phyloP scores from a whole-genome alignment of 2,888 invertebrate genomes.

The Stenodema calcarata region DNA sequence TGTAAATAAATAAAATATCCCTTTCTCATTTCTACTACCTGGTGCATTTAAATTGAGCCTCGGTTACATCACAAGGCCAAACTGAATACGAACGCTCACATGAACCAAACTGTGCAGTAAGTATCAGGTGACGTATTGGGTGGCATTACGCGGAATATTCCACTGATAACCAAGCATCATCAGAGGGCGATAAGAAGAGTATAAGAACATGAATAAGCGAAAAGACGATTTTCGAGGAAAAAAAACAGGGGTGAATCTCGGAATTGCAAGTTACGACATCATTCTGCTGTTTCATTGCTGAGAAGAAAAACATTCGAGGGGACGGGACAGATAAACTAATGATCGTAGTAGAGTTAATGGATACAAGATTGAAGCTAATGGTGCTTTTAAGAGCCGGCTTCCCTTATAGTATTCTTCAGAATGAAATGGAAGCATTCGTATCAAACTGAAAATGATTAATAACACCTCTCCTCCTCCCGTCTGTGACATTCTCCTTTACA shows the following conservation, averaged over 20 bases:
- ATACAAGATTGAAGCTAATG: conserved; percentile 46
- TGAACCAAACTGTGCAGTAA: too few species aligned
- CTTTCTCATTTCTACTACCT: too few species aligned
- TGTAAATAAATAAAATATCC: too few species aligned
- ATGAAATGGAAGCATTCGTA: background rate
- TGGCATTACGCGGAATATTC: too few species aligned
- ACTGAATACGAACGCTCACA: too few species aligned
- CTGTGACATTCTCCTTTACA: background rate
- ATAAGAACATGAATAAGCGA: too few species aligned
- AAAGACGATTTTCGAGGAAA: too few species aligned
- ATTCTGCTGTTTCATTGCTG: background rate
- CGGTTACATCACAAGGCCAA: too few species aligned
- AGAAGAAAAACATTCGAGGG: background rate
- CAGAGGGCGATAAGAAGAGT: too few species aligned
- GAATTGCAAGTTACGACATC: background rate
- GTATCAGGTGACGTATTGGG: too few species aligned
- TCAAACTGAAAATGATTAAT: background rate
- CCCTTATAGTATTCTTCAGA: background rate
- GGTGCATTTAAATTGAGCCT: too few species aligned
- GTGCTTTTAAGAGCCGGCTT: conserved; percentile 20
- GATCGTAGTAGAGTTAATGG: conserved; percentile 38
- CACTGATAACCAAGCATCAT: too few species aligned
- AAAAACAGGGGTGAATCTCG: background rate
- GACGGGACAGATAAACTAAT: conserved; percentile 6
- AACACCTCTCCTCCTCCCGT: background rate